Evolutionary conservation across 2,888 invertebrate genomes (phyloP).

Genomic region (Cryptophagus acutangulus): DNA sequence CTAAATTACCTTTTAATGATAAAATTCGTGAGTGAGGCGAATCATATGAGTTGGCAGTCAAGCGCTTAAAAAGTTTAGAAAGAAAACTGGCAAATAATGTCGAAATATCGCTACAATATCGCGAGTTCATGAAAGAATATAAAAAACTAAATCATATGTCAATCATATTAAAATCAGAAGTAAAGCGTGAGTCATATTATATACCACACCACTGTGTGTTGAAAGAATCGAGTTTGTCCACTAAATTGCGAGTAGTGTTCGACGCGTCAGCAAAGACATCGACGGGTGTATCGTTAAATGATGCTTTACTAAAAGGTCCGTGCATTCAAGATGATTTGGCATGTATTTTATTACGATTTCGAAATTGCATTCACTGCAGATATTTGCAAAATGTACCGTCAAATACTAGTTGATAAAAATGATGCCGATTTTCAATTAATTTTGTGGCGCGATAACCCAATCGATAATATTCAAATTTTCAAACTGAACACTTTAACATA

Average conservation of each 20-base stretch:
- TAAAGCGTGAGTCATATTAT: no score
- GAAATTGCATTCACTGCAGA: neutral
- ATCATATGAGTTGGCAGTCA: neutral
- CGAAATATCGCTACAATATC: neutral
- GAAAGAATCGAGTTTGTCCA: no score
- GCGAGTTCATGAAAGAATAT: neutral
- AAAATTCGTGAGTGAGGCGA: neutral
- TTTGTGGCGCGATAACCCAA: neutral
- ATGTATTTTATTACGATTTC: neutral
- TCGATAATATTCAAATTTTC: neutral
- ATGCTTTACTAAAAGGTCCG: neutral
- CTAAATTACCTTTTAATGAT: neutral
- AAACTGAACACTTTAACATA: constrained; percentile 12
- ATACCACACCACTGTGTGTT: neutral
- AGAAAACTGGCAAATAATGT: neutral
- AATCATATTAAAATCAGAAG: neutral
- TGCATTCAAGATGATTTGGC: neutral
- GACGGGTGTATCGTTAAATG: neutral
- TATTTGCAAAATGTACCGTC: neutral
- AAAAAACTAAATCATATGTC: neutral
- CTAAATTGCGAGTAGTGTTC: neutral
- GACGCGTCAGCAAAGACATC: neutral
- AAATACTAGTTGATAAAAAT: neutral
- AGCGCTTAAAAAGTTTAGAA: neutral
- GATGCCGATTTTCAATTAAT: neutral